Percentiles rank a stretch among this genome's conserved stretches.
Evolutionary conservation across 2,888 invertebrate species (phyloP).

Genomic region (Eulithis testata): DNA sequence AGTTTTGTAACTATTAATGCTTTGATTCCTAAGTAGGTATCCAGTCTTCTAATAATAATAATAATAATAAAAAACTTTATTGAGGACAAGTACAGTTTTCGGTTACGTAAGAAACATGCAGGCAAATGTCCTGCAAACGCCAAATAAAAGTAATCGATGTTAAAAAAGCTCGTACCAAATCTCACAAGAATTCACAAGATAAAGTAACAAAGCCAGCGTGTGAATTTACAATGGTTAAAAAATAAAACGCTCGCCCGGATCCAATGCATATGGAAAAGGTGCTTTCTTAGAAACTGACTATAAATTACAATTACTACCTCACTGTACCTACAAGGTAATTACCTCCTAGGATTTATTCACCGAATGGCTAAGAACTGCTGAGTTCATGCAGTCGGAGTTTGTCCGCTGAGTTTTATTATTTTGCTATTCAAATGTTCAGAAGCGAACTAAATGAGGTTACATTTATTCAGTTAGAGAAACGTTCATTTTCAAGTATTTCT

Average conservation of each 20-base stretch:
- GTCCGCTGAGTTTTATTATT: conserved; percentile 28
- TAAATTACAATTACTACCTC: conserved; percentile 59
- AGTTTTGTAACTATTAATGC: too few relatives aligned
- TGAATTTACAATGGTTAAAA: conserved; percentile 6
- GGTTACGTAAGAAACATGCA: too few relatives aligned
- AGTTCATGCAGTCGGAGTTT: conserved; percentile 36
- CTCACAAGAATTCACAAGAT: background rate
- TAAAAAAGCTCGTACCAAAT: too few relatives aligned
- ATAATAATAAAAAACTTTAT: too few relatives aligned
- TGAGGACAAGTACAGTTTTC: too few relatives aligned
- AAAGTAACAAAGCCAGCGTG: background rate
- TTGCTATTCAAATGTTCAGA: conserved; percentile 18
- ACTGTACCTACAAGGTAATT: conserved; percentile 51
- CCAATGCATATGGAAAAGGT: conserved; percentile 52
- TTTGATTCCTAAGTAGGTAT: too few relatives aligned
- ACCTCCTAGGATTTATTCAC: conserved; percentile 47
- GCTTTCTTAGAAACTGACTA: conserved; percentile 52
- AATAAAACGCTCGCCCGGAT: conserved; percentile 42
- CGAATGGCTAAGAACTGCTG: conserved; percentile 43
- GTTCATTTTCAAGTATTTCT: background rate
- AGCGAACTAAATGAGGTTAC: conserved; percentile 16
- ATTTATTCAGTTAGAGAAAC: background rate
- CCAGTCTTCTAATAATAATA: too few relatives aligned
- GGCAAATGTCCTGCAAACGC: too few relatives aligned
- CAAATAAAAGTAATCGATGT: too few relatives aligned